Evolutionary conservation across 35 echinoderm and acorn worm genomes (phyloP), one percentile per base, ranked within the genome.

Genomic region (Apostichopus parvimensis): DNA sequence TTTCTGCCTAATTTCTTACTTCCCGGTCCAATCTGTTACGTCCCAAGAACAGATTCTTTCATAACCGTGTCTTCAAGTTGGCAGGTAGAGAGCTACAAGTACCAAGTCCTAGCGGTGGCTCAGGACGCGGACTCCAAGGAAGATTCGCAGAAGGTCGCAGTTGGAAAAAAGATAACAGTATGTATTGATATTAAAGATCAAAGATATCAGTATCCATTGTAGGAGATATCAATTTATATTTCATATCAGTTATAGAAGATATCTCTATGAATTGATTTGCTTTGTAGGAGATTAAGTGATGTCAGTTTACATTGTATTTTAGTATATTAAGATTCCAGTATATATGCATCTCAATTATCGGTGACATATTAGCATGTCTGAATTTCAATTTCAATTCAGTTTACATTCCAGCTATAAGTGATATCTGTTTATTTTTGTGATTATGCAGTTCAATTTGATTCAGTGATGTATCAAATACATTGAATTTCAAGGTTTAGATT

Each of bases 31-130:
- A 26, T 98, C 45, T 54, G 66, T 7, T 98, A 98, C 91, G 72
- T 98, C 62, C 94, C 93, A 5, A 83, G 97, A 23, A 96, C 94
- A 9, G 97, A 98, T 77, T 98, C 97, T 4, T 98, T 98, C 82
- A 82, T 98, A 4, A 98, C 97, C 1, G 92, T 98, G 7, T 98
- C 97, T 5, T 98, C 97, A 15, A 92, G 93, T 59, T 94, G 97
- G 94, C 97, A 96, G 86, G 93, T 98, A 55, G 97, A 98, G 82
- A 93, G 94, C 78, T 98, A 98, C 45, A 96, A 96, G 17, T 98
- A 98, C 66, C 97, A 98, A 81, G 95, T 98, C 6, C 93, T 98
- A 54, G 97, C 97, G 11, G 95, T 96, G 12, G 97, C 94, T n/a
- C 91, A 93, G 4, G 97, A 98, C 70, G 91, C 93, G 4, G 92